A percentile compares a stretch with the other conserved stretches of the same genome.
Evolutionary conservation across 2,113 vertebrate genomes (phyloP).

Genomic region (Hypomesus transpacificus): DNA sequence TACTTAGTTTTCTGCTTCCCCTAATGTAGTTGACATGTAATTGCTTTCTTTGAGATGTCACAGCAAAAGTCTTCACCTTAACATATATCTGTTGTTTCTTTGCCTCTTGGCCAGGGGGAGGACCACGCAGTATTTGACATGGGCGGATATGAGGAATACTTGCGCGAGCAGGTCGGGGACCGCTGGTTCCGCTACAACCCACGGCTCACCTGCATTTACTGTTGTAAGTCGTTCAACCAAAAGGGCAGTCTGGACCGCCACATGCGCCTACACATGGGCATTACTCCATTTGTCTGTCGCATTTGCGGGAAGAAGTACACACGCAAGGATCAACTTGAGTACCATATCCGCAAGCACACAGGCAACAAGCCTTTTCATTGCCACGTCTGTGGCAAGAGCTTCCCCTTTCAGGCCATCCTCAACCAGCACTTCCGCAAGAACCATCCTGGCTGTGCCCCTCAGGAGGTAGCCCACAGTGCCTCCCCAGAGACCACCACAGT

Average conservation of each 20-base stretch:
- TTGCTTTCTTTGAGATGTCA: too few relatives aligned
- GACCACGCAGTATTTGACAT: conserved; percentile 86
- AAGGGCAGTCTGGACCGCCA: conserved; percentile 98
- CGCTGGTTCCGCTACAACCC: conserved; percentile 99
- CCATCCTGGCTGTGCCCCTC: conserved; percentile 89
- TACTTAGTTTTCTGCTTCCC: too few relatives aligned
- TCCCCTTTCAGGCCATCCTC: conserved; percentile 99
- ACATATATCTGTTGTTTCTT: conserved; percentile 1
- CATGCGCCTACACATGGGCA: conserved; percentile 99
- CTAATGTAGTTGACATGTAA: too few relatives aligned
- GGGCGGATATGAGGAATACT: conserved; percentile 94
- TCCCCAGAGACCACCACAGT: conserved; percentile 89
- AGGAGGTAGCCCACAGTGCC: conserved; percentile 91
- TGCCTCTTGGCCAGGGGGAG: conserved; percentile 76
- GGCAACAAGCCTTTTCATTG: conserved; percentile 99
- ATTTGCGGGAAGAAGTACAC: conserved; percentile 99
- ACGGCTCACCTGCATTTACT: conserved; percentile 96
- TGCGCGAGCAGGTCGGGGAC: conserved; percentile 94
- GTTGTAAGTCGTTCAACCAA: conserved; percentile 99
- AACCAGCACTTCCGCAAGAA: conserved; percentile 99
- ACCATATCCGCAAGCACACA: conserved; percentile 99
- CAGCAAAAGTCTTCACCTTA: too few relatives aligned
- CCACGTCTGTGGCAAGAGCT: conserved; percentile 96
- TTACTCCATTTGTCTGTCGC: conserved; percentile 95
- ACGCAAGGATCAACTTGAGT: conserved; percentile 98